Evolutionary conservation across 1,140 invertebrate species (phyloP).

Genomic region (Pseudomyrmex sp.): DNA sequence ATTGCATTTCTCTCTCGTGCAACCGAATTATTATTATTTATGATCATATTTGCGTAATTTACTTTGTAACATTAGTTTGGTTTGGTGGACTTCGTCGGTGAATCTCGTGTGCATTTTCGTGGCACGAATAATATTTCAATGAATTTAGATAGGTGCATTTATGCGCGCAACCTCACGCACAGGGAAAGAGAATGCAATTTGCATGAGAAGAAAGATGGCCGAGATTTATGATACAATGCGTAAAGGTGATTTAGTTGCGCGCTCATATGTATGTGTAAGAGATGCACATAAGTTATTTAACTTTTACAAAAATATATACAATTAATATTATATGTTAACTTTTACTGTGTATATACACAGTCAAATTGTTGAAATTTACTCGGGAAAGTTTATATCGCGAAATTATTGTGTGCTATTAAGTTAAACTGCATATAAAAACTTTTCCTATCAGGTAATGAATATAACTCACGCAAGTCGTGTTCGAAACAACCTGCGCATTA

Average conservation of each 20-base stretch:
- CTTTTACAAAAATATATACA: neutral
- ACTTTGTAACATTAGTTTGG: neutral
- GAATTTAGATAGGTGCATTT: conserved; percentile 44
- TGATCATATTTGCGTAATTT: conserved; percentile 51
- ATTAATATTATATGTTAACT: neutral
- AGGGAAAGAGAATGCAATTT: conserved; percentile 9
- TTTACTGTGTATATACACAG: neutral
- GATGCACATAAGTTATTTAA: neutral
- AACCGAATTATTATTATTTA: conserved; percentile 54
- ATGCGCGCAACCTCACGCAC: neutral
- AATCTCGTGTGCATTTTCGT: conserved; percentile 19
- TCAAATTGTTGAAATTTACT: neutral
- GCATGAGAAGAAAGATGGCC: neutral
- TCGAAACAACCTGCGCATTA: neutral
- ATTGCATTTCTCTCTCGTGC: conserved; percentile 32
- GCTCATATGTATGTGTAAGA: neutral
- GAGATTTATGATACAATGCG: neutral
- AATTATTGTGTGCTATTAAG: neutral
- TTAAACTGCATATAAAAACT: conserved; percentile 29
- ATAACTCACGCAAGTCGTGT: conserved; percentile 10
- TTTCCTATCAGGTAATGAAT: conserved; percentile 27
- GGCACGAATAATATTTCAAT: conserved; percentile 43
- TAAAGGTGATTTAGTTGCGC: neutral
- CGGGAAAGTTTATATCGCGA: neutral
- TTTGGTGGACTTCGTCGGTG: neutral